Percentiles rank a stretch among this genome's conserved stretches.
Conservation (phyloP, 1,140 invertebrate genomes). For the Leguminivora glycinivorella region DNA sequence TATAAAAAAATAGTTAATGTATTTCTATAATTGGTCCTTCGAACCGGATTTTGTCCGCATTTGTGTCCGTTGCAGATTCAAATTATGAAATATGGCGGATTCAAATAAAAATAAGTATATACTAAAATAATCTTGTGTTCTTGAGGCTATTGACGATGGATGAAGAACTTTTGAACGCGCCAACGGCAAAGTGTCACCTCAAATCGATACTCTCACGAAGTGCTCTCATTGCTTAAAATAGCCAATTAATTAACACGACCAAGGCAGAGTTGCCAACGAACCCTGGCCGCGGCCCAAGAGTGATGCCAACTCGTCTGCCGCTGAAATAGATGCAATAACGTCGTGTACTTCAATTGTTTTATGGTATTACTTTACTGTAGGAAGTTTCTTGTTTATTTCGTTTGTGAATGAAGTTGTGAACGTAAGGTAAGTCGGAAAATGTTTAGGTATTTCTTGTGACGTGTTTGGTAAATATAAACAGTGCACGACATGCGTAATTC, state of each 20-base stretch:
- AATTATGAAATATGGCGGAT: too few species aligned
- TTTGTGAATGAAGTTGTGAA: constrained; percentile 3
- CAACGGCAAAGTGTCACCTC: not conserved
- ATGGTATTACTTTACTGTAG: constrained; percentile 2
- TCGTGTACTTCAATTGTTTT: not conserved
- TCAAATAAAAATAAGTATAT: too few species aligned
- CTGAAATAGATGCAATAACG: not conserved
- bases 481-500: not conserved
- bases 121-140: too few species aligned
- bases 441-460: not conserved
- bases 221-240: constrained; percentile 16
- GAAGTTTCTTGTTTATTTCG: not conserved
- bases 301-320: constrained; percentile 25
- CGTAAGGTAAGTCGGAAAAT: not conserved
- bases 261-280: constrained; percentile 4
- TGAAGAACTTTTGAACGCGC: not conserved
- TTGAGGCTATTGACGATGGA: not conserved
- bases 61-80: not conserved
- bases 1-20: too few species aligned
- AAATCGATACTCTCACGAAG: not conserved
- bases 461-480: not conserved
- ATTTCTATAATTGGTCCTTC: constrained; percentile 12
- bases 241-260: constrained; percentile 11
- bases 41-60: constrained; percentile 14
- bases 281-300: constrained; percentile 1